Evolutionary conservation across 30 jellyfish, hydroid and myxozoan species (phyloP).

Genomic region (Aurelia coerulea): DNA sequence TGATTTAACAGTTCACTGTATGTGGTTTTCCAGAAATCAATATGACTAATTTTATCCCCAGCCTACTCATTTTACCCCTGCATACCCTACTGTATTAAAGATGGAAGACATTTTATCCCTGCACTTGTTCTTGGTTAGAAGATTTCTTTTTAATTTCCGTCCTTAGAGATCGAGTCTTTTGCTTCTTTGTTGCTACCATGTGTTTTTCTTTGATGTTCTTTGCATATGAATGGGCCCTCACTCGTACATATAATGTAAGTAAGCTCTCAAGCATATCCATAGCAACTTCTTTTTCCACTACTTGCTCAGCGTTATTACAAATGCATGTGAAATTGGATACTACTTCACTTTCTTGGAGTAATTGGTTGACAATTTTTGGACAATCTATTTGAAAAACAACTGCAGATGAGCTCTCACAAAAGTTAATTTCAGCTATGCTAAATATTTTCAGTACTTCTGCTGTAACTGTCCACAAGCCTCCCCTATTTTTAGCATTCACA

Average conservation of each 20-base stretch:
- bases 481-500: too few relatives aligned
- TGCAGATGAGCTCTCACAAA: too few relatives aligned
- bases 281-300: constrained; percentile 14
- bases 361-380: constrained; percentile 29
- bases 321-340: constrained; percentile 25
- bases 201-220: constrained; percentile 14
- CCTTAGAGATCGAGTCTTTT: constrained; percentile 33
- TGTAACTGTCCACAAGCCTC: too few relatives aligned
- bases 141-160: too few relatives aligned
- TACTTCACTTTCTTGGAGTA: constrained; percentile 38
- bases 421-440: too few relatives aligned
- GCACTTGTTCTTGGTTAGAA: too few relatives aligned
- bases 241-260: constrained; percentile 35
- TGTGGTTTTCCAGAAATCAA: too few relatives aligned
- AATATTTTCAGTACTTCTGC: too few relatives aligned
- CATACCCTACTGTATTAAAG: background rate
- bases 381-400: too few relatives aligned
- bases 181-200: constrained; percentile 32
- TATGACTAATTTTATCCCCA: too few relatives aligned
- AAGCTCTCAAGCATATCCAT: constrained; percentile 51
- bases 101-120: background rate
- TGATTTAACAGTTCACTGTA: too few relatives aligned
- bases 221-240: constrained; percentile 20
- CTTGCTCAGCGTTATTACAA: constrained; percentile 24
- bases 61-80: too few relatives aligned